Conservation (phyloP, 2,797 vertebrate genomes). For the Champsocephalus gunnari region DNA sequence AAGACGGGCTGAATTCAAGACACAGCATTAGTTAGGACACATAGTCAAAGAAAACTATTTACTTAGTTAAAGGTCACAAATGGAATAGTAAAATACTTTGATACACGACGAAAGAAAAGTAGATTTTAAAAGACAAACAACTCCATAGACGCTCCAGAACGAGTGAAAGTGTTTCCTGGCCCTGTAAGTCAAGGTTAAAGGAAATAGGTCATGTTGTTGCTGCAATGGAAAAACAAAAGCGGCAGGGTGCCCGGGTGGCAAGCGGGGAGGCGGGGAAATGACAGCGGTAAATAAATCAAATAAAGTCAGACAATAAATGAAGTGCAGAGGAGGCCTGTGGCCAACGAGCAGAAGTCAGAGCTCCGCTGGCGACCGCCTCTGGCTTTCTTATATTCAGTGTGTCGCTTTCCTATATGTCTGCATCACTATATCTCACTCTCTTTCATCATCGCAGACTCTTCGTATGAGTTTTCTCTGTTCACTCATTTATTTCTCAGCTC, state of each 20-base stretch:
- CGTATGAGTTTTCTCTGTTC: constrained; percentile 26
- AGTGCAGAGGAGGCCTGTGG: constrained; percentile 67
- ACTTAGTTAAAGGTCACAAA: not conserved
- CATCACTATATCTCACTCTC: constrained; percentile 36
- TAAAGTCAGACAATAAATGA: constrained; percentile 70
- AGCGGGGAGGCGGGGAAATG: constrained; percentile 45
- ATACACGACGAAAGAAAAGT: no score
- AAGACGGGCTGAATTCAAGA: constrained; percentile 11
- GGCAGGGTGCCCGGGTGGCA: constrained; percentile 63
- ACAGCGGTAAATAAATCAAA: constrained; percentile 71
- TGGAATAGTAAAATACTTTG: not conserved
- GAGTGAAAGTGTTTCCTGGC: constrained; percentile 16
- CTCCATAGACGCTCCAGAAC: not conserved
- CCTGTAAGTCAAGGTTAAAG: constrained; percentile 56
- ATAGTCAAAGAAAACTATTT: no score
- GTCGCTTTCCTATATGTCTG: constrained; percentile 45
- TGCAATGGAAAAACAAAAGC: constrained; percentile 71
- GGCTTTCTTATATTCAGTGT: constrained; percentile 34
- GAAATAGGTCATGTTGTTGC: constrained; percentile 55
- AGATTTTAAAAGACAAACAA: not conserved
- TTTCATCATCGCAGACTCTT: constrained; percentile 49
- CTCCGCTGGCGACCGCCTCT: constrained; percentile 41
- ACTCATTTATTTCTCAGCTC: constrained; percentile 35
- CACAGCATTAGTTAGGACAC: constrained; percentile 30
- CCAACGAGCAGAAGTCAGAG: constrained; percentile 57